Conservation (phyloP, 2,113 vertebrate genomes). For the Acanthochromis polyacanthus region DNA sequence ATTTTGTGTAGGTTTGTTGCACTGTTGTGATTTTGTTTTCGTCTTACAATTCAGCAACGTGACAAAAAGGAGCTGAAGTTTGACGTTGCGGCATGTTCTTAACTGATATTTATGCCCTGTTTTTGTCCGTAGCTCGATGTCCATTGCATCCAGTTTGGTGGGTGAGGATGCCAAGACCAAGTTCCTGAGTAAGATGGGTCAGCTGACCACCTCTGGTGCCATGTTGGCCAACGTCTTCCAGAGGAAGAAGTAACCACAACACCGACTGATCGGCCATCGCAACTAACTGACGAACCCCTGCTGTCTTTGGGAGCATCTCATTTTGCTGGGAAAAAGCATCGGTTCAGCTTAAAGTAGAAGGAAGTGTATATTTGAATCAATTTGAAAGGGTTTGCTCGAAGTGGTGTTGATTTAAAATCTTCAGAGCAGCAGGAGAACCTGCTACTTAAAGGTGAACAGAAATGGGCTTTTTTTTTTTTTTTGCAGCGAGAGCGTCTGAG, state of each 20-base stretch:
- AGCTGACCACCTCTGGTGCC: slow-evolving; percentile 97
- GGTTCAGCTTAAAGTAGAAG: slow-evolving; percentile 32
- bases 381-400: slow-evolving; percentile 22
- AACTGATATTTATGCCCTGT: neutral
- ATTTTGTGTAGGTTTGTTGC: neutral
- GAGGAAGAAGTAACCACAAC: slow-evolving; percentile 90
- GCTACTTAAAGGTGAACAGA: slow-evolving; percentile 31
- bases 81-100: neutral
- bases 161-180: slow-evolving; percentile 99
- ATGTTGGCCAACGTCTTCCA: slow-evolving; percentile 99
- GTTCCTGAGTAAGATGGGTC: slow-evolving; percentile 99
- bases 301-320: slow-evolving; percentile 66
- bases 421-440: slow-evolving; percentile 19
- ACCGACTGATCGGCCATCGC: slow-evolving; percentile 10
- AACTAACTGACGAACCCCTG: slow-evolving; percentile 79
- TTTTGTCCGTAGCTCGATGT: slow-evolving; percentile 88
- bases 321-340: slow-evolving; percentile 32
- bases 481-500: slow-evolving; percentile 28
- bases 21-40: neutral
- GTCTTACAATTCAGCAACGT: neutral
- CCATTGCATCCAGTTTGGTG: slow-evolving; percentile 96
- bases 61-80: neutral
- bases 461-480: slow-evolving; percentile 13
- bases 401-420: slow-evolving; percentile 18
- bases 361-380: slow-evolving; percentile 19